Base-by-base conservation (phyloP, 2,113 vertebrate genomes). In the Dendropsophus ebraccatus region DNA sequence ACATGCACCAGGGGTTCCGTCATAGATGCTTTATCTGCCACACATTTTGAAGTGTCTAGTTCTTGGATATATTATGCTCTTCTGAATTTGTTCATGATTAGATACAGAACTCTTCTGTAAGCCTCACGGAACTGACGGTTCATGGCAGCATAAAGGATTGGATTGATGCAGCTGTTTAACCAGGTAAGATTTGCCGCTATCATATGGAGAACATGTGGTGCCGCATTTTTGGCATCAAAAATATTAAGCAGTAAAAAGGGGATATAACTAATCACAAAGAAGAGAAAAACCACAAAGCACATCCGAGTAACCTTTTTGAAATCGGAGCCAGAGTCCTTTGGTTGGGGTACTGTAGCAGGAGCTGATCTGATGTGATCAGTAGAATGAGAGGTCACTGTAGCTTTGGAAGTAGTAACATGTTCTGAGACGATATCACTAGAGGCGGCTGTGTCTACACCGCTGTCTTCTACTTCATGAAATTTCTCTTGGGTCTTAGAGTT, bases 111-210 rank as follows among this genome's bases (percentile, higher is more conserved):
- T 25, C 88, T 86, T 19, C 80, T 47, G n/a, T 97, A 97, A 30
- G 95, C 94, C 81, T 95, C 93, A 32, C 92, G 92, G 89, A 97
- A 97, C 87, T 96, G 96, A 1, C 94, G 91, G 90, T 97, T 97
- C 96, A 97, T 95, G 86, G 95, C 93, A 0, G 94, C 94, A 1
- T 97, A 97, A 67, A 97, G 94, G 35, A 97, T 74, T 0, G 96
- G 96, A 88, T 97, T 97, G 82, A 97, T 95, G 83, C 96, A 97
- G 83, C 94, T 94, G 80, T 96, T 97, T 78, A 97, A 93, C 96
- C 96, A 97, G 45, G 95, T 96, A 81, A 97, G 92, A 88, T 97
- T 97, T 69, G 95, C 95, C 16, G 94, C 94, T 14, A 97, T 89
- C 96, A 96, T 96, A 88, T 97, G 95, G 32, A 94, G 45, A 0